Evolutionary conservation across 92 coral and sea anemone genomes (phyloP), one percentile per base, ranked within the genome.

Genomic region (Porites cylindrica): DNA sequence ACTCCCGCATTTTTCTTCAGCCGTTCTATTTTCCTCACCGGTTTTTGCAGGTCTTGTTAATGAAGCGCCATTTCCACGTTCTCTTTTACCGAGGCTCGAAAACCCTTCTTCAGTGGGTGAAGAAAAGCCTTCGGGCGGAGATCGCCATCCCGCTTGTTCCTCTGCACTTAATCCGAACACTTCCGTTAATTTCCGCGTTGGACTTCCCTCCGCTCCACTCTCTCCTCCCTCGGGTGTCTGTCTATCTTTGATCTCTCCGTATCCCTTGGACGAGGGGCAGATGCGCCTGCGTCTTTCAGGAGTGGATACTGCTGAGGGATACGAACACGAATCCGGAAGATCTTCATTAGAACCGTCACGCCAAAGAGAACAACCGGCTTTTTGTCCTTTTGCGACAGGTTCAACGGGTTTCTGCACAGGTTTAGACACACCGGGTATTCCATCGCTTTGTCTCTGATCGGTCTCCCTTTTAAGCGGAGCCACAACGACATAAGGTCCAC

Each of bases 221-320:
- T 83, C 87, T 61, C 72, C 80, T 50, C 87, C 87, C 18, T 83
- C 87, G 29, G 87, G 87, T 20, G 71, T 83, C 67, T 83, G 87
- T 51, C 87, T 61, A 73, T 73, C 87, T 53, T 51, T 70, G 14
- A 72, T 51, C 63, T 64, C 87, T 73, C 80, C 60, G 12, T 9
- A 54, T 0, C 14, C 87, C 52, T 62, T 83, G 56, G 87, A 83
- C 3, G 86, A 60, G 14, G 80, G 17, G 47, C 80, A 72, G 53
- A 83, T 80, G 80, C 87, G 87, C 80, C 87, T 61, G 66, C 87
- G 87, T 52, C 87, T 70, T 52, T 83, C 87, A 47, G 81, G 87
- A 14, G 87, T 72, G 29, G 87, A 83, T 7, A 72, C 73, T 51
- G 73, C 80, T 73, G 87, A 83, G 43, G 87, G 87, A 20, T 80